Evolutionary conservation across 1,140 invertebrate genomes (phyloP).

Genomic region (Leptinotarsa defecta): DNA sequence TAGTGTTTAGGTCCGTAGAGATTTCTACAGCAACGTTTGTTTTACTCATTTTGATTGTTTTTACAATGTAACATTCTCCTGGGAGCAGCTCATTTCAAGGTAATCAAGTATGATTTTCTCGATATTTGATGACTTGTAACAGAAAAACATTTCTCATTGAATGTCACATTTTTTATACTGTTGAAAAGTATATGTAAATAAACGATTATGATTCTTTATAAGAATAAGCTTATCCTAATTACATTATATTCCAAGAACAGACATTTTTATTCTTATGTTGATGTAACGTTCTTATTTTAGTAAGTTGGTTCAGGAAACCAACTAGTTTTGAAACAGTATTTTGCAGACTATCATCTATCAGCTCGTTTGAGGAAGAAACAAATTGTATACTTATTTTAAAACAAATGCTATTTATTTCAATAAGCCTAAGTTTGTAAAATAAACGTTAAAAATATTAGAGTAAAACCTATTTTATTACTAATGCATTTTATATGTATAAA

Average conservation of each 20-base stretch:
- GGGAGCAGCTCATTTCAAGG: too few relatives aligned
- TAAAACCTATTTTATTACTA: conserved; percentile 31
- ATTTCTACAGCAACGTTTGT: too few relatives aligned
- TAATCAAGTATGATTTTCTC: too few relatives aligned
- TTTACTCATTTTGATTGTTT: too few relatives aligned
- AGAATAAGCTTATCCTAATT: neutral
- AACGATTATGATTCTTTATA: neutral
- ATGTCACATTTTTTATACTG: neutral
- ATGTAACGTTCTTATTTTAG: too few relatives aligned
- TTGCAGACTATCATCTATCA: too few relatives aligned
- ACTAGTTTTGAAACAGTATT: too few relatives aligned
- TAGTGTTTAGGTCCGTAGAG: conserved; percentile 15
- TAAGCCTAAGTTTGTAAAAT: conserved; percentile 4
- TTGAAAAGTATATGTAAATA: neutral
- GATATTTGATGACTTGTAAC: neutral
- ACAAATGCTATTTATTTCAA: conserved; percentile 31
- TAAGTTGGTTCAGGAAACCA: too few relatives aligned
- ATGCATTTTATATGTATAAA: conserved; percentile 35
- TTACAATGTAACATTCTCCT: too few relatives aligned
- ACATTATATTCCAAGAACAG: neutral
- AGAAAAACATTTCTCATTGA: neutral
- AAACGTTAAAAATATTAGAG: conserved; percentile 19
- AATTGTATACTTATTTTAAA: neutral
- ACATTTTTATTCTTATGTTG: neutral
- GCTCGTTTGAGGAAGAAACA: too few relatives aligned